phyloP scores from a whole-genome alignment of 2,113 vertebrate species.

The Typhlomys cinereus region DNA sequence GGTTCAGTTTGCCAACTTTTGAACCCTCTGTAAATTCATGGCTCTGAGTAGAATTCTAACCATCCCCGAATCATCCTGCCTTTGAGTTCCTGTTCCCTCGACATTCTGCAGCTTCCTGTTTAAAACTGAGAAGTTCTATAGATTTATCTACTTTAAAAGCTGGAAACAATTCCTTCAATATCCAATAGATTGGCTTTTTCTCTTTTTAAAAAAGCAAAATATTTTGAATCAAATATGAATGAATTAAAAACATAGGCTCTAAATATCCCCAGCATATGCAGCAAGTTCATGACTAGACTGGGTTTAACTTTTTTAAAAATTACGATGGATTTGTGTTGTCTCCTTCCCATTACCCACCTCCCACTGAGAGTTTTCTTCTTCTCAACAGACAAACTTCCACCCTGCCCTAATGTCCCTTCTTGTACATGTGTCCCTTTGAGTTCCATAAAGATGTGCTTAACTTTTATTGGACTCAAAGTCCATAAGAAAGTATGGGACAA shows the following conservation, averaged over 20 bases:
- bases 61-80: conserved; percentile 25
- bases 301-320: conserved; percentile 18
- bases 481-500: conserved; percentile 40
- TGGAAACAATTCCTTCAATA: conserved; percentile 63
- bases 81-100: not conserved
- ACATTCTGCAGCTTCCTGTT: not conserved
- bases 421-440: too few species aligned
- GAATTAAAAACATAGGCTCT: conserved; percentile 55
- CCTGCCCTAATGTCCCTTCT: too few species aligned
- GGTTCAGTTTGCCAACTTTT: conserved; percentile 73
- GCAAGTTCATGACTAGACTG: conserved; percentile 28
- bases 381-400: too few species aligned
- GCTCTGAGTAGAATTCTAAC: conserved; percentile 56
- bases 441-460: too few species aligned
- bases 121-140: not conserved
- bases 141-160: conserved; percentile 57
- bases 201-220: not conserved
- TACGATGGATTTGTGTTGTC: too few species aligned
- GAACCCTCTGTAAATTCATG: conserved; percentile 72
- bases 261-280: not conserved
- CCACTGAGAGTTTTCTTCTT: too few species aligned
- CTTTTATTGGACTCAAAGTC: conserved; percentile 45
- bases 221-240: conserved; percentile 53
- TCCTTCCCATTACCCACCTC: too few species aligned
- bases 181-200: not conserved